phyloP scores from a whole-genome alignment of 1,140 invertebrate genomes.

The Gryllus bimaculatus region DNA sequence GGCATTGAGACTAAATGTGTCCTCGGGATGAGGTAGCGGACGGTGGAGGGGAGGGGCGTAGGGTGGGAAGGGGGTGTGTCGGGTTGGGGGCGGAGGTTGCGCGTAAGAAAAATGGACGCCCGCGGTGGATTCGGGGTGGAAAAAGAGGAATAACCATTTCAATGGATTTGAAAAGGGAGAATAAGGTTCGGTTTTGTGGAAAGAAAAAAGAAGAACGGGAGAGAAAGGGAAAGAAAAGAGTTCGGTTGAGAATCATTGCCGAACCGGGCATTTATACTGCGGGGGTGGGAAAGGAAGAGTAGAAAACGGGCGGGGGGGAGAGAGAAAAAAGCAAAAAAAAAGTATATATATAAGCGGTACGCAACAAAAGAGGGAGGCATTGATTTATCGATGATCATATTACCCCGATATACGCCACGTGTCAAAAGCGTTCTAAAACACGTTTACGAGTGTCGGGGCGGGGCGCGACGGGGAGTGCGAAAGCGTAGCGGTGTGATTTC shows the following conservation, averaged over 20 bases:
- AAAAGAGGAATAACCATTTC: constrained; percentile 5
- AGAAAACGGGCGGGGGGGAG: too few species aligned
- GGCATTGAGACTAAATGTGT: not conserved
- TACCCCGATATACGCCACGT: constrained; percentile 2
- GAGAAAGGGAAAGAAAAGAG: not conserved
- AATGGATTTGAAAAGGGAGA: not conserved
- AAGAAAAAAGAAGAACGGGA: not conserved
- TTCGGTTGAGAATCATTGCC: not conserved
- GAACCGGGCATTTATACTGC: not conserved
- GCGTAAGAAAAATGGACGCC: not conserved
- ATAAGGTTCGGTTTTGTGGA: not conserved
- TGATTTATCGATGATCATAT: not conserved
- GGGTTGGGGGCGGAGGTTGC: not conserved
- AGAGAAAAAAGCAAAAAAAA: not conserved
- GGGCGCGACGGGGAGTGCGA: not conserved
- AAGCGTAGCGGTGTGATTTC: not conserved
- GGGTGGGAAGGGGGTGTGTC: not conserved
- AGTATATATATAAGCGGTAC: not conserved
- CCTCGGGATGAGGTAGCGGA: not conserved
- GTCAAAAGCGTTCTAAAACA: not conserved
- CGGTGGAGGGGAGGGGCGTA: not conserved
- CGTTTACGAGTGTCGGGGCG: not conserved
- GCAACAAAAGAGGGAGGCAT: not conserved
- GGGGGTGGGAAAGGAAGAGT: not conserved
- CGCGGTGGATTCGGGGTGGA: not conserved